phyloP scores from a whole-genome alignment of 2,113 vertebrate species.

The Centropus bengalensis region DNA sequence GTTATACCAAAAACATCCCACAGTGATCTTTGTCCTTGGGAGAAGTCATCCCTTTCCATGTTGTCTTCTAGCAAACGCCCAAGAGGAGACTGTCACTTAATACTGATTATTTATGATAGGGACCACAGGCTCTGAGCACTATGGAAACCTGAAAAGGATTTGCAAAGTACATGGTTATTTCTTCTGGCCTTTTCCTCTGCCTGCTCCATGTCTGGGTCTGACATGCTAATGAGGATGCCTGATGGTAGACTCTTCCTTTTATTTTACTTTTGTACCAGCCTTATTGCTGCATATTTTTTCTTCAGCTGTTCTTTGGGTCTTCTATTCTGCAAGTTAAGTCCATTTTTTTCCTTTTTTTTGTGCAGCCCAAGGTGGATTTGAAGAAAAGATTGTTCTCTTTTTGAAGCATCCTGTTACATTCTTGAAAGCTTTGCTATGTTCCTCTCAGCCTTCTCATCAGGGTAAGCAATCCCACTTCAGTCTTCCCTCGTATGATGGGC shows the following conservation, averaged over 20 bases:
- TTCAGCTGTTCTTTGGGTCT: neutral
- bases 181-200: neutral
- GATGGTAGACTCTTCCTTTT: neutral
- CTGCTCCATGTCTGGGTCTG: neutral
- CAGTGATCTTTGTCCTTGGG: neutral
- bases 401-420: neutral
- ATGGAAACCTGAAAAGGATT: neutral
- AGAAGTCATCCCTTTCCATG: neutral
- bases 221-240: neutral
- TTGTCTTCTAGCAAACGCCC: neutral
- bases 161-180: neutral
- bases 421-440: neutral
- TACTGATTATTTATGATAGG: neutral
- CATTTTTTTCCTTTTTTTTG: neutral
- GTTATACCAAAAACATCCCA: rapidly evolving
- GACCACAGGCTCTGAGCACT: neutral
- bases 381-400: neutral
- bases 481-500: neutral
- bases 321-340: neutral
- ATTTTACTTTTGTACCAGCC: neutral
- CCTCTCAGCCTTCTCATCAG: neutral
- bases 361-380: neutral
- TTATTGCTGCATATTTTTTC: neutral
- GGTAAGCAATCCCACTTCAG: neutral
- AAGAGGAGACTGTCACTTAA: neutral